Conservation (phyloP, 1,140 invertebrate genomes). For the Lucilia sericata region DNA sequence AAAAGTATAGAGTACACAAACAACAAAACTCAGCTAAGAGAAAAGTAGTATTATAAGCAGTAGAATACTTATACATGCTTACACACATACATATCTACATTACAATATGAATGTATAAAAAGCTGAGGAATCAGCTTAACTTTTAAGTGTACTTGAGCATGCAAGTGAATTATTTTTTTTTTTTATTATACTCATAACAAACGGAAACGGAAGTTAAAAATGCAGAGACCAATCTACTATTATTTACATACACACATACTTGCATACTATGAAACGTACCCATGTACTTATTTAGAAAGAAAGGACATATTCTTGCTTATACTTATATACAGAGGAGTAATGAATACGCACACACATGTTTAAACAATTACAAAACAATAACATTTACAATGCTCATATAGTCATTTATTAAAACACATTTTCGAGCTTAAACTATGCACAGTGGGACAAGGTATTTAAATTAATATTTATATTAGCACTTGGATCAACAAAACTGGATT, state of each 20-base stretch:
- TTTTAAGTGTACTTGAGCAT: slow-evolving; percentile 43
- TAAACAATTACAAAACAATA: neutral
- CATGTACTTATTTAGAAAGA: too few species aligned
- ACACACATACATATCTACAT: neutral
- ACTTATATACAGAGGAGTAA: neutral
- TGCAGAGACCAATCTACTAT: slow-evolving; percentile 32
- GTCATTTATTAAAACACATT: too few species aligned
- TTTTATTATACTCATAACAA: neutral
- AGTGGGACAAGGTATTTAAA: too few species aligned
- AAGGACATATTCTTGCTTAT: neutral
- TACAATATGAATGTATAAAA: neutral
- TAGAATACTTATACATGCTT: too few species aligned
- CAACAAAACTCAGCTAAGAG: too few species aligned
- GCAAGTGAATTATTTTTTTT: slow-evolving; percentile 28
- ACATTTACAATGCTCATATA: neutral
- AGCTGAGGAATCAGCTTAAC: neutral
- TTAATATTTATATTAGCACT: too few species aligned
- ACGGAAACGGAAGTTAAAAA: slow-evolving; percentile 35
- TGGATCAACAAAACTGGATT: too few species aligned
- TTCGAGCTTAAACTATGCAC: too few species aligned
- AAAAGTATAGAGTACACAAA: too few species aligned
- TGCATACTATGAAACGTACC: neutral
- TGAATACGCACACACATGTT: neutral
- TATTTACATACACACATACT: neutral
- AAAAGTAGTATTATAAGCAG: too few species aligned